These are phyloP conservation scores for Neodiprion virginianus DNA, from an alignment of 1,140 invertebrate genomes.

Conservation along the genomic window DNA sequence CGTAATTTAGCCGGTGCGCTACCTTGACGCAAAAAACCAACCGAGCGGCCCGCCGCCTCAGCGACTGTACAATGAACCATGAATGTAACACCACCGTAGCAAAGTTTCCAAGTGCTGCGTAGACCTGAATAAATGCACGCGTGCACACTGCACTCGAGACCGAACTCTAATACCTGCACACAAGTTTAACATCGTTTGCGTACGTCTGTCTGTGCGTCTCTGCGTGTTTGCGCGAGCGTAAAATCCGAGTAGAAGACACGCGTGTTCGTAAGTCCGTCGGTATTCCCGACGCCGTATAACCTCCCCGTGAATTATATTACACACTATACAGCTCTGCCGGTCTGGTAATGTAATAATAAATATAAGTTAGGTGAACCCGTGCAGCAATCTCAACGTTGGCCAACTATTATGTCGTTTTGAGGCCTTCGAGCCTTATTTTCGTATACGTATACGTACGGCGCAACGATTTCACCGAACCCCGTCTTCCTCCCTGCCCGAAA, in stretches of 20 bases:
- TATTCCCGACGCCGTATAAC: neutral
- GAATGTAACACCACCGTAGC: too few species aligned
- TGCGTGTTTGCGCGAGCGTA: too few species aligned
- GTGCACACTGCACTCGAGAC: too few species aligned
- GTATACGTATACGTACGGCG: neutral
- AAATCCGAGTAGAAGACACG: too few species aligned
- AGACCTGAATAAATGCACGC: too few species aligned
- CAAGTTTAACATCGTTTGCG: too few species aligned
- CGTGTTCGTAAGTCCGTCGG: neutral
- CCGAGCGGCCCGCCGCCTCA: neutral
- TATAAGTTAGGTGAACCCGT: conserved; percentile 36
- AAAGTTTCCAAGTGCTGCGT: too few species aligned
- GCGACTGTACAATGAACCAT: too few species aligned
- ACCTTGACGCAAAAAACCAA: neutral
- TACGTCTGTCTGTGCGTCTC: too few species aligned
- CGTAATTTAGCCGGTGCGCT: neutral
- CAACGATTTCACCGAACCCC: neutral
- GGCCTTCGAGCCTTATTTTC: conserved; percentile 2
- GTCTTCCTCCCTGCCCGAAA: neutral
- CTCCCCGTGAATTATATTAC: neutral
- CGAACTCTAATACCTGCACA: too few species aligned
- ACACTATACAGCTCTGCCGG: neutral
- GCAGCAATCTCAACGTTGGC: conserved; percentile 27
- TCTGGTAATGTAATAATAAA: conserved; percentile 43
- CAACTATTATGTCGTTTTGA: conserved; percentile 37